Evolutionary conservation across 2,797 vertebrate genomes (phyloP).

Genomic region (Pteronotus mesoamericanus): DNA sequence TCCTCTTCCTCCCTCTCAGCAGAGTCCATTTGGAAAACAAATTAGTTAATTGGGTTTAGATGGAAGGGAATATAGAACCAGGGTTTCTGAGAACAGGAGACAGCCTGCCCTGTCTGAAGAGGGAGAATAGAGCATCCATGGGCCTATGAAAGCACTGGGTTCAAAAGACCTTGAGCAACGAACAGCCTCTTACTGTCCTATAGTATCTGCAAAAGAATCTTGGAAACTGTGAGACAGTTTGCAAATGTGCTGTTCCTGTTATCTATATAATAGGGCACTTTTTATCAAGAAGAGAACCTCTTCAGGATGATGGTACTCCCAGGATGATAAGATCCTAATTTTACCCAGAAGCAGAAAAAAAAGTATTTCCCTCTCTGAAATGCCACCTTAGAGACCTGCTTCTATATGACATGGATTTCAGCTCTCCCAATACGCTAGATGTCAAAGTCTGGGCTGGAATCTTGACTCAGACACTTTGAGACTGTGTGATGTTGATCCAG

Average conservation of each 20-base stretch:
- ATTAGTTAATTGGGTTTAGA: background rate
- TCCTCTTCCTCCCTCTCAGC: background rate
- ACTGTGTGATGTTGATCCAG: background rate
- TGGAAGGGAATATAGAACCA: background rate
- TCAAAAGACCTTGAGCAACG: background rate
- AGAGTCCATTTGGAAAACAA: background rate
- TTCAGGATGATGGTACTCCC: background rate
- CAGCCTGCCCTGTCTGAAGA: background rate
- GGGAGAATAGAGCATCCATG: background rate
- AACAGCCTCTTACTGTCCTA: background rate
- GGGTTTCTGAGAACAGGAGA: background rate
- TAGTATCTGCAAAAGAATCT: background rate
- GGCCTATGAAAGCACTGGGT: background rate
- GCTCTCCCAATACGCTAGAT: background rate
- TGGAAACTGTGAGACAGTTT: background rate
- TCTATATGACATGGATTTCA: background rate
- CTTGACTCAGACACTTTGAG: background rate
- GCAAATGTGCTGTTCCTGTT: background rate
- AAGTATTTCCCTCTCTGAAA: background rate
- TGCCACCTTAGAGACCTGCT: background rate
- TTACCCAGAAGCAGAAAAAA: background rate
- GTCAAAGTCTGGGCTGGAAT: background rate
- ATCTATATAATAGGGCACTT: background rate
- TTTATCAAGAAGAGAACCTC: background rate
- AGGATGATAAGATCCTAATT: background rate